A percentile compares a stretch with the other conserved stretches of the same genome.
phyloP scores from a whole-genome alignment of 2,888 invertebrate genomes.

The Neoscelio sp. region DNA sequence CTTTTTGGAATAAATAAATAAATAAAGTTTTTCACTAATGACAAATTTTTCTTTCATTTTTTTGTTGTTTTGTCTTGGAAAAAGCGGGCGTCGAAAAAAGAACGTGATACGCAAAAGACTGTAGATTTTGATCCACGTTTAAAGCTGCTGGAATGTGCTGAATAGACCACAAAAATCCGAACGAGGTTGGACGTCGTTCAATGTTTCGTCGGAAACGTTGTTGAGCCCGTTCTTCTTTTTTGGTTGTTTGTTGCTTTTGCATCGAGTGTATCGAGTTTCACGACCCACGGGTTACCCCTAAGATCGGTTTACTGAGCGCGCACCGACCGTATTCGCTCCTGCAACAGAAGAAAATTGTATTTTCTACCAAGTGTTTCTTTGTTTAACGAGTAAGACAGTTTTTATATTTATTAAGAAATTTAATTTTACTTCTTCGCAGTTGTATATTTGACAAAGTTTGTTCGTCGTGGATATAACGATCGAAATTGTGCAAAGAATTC shows the following conservation, averaged over 20 bases:
- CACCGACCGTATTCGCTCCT: not conserved
- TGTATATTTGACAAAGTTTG: no score
- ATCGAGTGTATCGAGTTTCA: conserved; percentile 51
- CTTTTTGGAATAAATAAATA: conserved; percentile 1
- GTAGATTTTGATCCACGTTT: conserved; percentile 60
- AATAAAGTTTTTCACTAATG: not conserved
- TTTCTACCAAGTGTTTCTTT: not conserved
- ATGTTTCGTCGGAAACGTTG: conserved; percentile 74
- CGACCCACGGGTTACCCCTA: conserved; percentile 40
- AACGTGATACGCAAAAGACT: conserved; percentile 8
- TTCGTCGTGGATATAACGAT: no score
- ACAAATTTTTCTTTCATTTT: not conserved
- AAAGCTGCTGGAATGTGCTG: conserved; percentile 81
- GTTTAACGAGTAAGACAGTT: no score
- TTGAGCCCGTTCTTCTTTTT: conserved; percentile 69
- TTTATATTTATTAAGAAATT: no score
- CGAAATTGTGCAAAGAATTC: no score
- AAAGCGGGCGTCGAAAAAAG: conserved; percentile 10
- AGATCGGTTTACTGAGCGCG: conserved; percentile 74
- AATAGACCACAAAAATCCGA: conserved; percentile 72
- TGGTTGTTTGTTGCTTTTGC: no score
- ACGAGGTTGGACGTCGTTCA: conserved; percentile 72
- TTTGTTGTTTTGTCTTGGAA: no score
- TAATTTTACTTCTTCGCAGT: no score
- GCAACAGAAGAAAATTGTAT: conserved; percentile 7